These are phyloP conservation scores for Vesta saturnalis DNA, from an alignment of 2,888 invertebrate species.

Conservation along the genomic window DNA sequence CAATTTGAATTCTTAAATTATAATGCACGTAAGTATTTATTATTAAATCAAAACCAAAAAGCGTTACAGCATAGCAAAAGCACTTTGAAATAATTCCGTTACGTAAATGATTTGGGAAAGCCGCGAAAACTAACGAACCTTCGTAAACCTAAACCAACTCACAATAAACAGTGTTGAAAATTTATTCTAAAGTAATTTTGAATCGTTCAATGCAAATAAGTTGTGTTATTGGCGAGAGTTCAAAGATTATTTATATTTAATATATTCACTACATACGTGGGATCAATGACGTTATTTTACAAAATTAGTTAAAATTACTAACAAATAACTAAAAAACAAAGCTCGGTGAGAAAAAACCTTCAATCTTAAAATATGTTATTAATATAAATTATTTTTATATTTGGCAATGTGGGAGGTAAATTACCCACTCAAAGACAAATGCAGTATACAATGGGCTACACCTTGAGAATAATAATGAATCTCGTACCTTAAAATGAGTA, in stretches of 20 bases:
- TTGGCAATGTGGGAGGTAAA: slow-evolving; percentile 21
- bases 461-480: slow-evolving; percentile 20
- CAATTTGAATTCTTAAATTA: too few species aligned
- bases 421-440: slow-evolving; percentile 28
- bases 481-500: slow-evolving; percentile 1
- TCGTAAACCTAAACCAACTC: too few species aligned
- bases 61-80: too few species aligned
- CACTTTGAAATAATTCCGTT: too few species aligned
- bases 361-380: slow-evolving; percentile 2
- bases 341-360: slow-evolving; percentile 5
- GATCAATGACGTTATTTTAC: slow-evolving; percentile 20
- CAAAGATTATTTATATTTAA: background rate
- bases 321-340: background rate
- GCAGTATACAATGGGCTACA: slow-evolving; percentile 21
- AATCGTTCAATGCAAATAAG: too few species aligned
- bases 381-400: slow-evolving; percentile 22
- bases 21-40: too few species aligned
- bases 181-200: too few species aligned
- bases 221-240: background rate
- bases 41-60: too few species aligned
- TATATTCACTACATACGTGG: slow-evolving; percentile 10
- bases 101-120: too few species aligned
- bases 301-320: background rate
- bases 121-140: too few species aligned
- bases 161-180: too few species aligned